Base-by-base conservation (phyloP, 2,113 vertebrate genomes). In the Empidonax alnorum region DNA sequence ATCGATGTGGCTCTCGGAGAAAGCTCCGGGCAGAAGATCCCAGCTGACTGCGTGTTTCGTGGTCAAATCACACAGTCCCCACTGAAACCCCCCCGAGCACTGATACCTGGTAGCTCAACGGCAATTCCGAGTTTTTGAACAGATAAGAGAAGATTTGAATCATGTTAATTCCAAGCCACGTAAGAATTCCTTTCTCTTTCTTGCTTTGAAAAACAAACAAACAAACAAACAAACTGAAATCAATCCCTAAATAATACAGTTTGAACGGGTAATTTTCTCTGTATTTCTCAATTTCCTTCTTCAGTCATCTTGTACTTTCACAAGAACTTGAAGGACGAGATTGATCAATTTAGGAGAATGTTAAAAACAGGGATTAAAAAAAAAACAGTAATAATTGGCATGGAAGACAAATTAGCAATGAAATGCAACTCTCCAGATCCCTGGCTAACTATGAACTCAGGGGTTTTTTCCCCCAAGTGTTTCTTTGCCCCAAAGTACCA, bases 21-120 rank as follows among this genome's bases (percentile, higher is more conserved):
- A 92, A 63, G 21, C 55, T 76, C 44, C 15, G 44, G 35, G 41
- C 14, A 65, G n/a, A 65, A 84, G 53, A 74, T 28, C 8, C 23
- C 21, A 46, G 55, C 27, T 19, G 14, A 39, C 28, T 13, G 37
- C 37, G 31, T 7, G 16, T 61, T 59, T 44, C 53, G 20, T 12
- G 50, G 17, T 33, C n/a, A 52, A 56, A n/a, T 31, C 35, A 67
- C 53, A 62, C 14, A 1, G 21, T 59, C 22, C 33, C 28, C 83
- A 30, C 23, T 37, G 20, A 86, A 89, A 73, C 15, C 30, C 42
- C 62, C 14, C 39, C 39, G 30, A 68, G 49, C 24, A 39, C 30
- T 42, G 23, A 30, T 2, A 35, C 1, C 11, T 0, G 1, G 25
- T 13, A 93, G 55, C 27, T 56, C 63, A 61, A 7, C 2, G 9